Percentiles rank a stretch among this genome's conserved stretches.
phyloP scores from a whole-genome alignment of 2,113 vertebrate genomes.

The Manacus vitellinus region DNA sequence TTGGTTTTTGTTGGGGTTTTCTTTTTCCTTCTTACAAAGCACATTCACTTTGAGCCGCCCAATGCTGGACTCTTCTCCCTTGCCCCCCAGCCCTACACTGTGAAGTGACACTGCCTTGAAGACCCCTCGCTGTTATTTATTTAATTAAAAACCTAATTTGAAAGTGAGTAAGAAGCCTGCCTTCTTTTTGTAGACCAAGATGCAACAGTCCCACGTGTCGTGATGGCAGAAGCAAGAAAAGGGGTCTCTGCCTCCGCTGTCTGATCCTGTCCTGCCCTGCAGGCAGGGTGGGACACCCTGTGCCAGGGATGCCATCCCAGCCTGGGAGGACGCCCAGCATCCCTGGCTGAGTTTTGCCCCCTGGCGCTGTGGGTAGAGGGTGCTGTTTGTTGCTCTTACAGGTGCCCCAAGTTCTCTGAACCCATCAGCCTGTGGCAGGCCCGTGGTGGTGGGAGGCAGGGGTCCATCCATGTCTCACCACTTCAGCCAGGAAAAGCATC shows the following conservation, averaged over 20 bases:
- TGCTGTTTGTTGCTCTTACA: neutral
- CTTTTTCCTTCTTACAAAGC: slow-evolving; percentile 29
- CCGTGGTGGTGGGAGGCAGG: fast-evolving
- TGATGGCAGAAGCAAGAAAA: neutral
- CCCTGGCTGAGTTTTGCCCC: neutral
- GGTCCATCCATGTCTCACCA: neutral
- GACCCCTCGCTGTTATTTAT: slow-evolving; percentile 67
- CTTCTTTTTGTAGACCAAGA: neutral
- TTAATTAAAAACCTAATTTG: slow-evolving; percentile 73
- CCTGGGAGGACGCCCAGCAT: neutral
- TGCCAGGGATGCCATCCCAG: neutral
- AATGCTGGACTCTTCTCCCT: neutral
- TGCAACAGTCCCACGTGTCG: fast-evolving
- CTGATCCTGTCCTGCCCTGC: neutral
- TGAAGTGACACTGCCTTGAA: slow-evolving; percentile 80
- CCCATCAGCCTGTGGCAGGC: neutral
- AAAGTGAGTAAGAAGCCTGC: neutral
- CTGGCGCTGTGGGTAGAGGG: fast-evolving
- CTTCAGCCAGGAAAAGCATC: neutral
- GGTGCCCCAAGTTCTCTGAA: neutral
- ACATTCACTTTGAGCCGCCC: slow-evolving; percentile 45
- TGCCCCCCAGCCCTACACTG: slow-evolving; percentile 71
- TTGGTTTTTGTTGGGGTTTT: neutral
- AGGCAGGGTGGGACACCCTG: neutral
- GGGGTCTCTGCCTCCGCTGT: neutral